Base-by-base conservation (phyloP, 2,797 vertebrate species). In the Scleropages formosus region DNA sequence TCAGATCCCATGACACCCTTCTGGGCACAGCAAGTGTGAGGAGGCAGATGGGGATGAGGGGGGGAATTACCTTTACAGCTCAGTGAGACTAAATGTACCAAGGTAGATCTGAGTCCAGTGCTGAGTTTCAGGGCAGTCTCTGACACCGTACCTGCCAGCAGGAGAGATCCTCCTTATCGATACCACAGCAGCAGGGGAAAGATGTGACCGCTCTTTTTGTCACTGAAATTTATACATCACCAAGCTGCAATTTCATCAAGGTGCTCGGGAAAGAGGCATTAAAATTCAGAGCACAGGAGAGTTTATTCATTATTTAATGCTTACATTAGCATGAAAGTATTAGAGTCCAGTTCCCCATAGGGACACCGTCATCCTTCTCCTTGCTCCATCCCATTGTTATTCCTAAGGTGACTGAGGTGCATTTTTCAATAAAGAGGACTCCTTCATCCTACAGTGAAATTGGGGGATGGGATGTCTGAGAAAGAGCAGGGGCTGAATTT, bases 231-330 rank as follows among this genome's bases (percentile, higher is more conserved):
- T 73, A 60, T 51, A 49, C 53, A 49, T 74, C 12, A 70, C 46
- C 66, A 69, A 44, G 51, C 63, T 72, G 73, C 71, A 73, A 79
- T 81, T 76, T 73, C 65, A 83, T 78, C 71, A 78, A 79, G 78
- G 76, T 56, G 76, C 63, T 71, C 62, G 6, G 26, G 72, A 58
- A 77, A 39, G 51, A 72, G n/a, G 69, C 65, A 78, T 78, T 81
- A 63, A 65, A 70, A 83, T 77, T 81, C 80, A 61, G 66, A 75
- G 44, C 67, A 53, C 51, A 59, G 39, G 71, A 20, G 22, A 53
- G 56, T 69, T 69, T 75, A 79, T 83, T 77, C 72, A 83, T 83
- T 81, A 80, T 81, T 83, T 83, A 83, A 78, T 76, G 77, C 73
- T 66, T 47, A 69, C 76, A 81, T 83, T 80, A 81, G 77, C 82